Evolutionary conservation across 2,888 invertebrate genomes (phyloP), one percentile per base, ranked within the genome.

Genomic region (Cryptocheilus praepositus): DNA sequence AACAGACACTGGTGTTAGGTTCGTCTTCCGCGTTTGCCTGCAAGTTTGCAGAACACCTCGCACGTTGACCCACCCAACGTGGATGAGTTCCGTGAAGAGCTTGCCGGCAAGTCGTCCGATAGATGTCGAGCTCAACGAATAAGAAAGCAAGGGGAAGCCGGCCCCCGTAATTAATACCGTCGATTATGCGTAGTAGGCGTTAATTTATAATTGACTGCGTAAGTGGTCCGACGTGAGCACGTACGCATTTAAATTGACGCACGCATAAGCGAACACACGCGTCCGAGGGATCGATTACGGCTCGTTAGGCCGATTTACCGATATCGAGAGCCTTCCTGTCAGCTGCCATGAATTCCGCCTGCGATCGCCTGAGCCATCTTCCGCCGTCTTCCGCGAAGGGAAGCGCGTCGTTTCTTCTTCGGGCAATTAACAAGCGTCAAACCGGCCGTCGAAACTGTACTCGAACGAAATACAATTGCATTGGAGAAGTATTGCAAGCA

Each of bases 201-300:
- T 72, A 72, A 73, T 73, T 73, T 73, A 68, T 73, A 73, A 73
- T 73, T 61, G 66, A 63, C 19, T 54, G 54, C 8, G 44, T 45
- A 25, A 53, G 61, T 61, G 53, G 53, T 44, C 58, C 51, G 54
- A 19, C 49, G 51, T 25, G 54, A 55, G 36, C 36, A 7, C 36
- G 36, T 7, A 36, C 36, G 36, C 36, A 36, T 36, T 36, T 36
- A 36, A 36, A 4, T 5, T 36, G 4, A 11, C 36, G 4, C 4
- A 11, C 36, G 11, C 36, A 36, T 36, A 36, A 36, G n/a, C 51
- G 18, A 5, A 21, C 19, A 13, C 18, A 5, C 51, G 36, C 36
- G 36, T 11, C 11, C 36, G 36, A 36, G 49, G 16, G 49, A 49
- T 18, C 8, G 49, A 49, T 49, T 36, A 36, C 49, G 49, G 49